Percentiles rank a stretch among this genome's conserved stretches.
Conservation (phyloP, 2,797 vertebrate genomes). For the Lithobates pipiens region DNA sequence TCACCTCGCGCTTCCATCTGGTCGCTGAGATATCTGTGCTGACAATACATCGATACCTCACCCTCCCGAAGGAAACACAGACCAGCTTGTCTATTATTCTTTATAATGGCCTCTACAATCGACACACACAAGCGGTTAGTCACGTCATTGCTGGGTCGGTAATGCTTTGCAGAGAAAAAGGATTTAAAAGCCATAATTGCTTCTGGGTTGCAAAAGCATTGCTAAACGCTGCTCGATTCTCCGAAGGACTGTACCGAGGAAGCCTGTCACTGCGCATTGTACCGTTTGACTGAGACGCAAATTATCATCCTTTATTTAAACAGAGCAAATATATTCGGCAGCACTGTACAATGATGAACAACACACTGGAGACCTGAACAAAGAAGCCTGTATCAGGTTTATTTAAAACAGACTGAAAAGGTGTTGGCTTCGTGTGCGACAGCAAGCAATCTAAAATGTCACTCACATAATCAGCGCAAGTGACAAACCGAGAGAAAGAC, state of each 20-base stretch:
- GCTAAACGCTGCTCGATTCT: conserved; percentile 17
- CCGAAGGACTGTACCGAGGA: conserved; percentile 10
- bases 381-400: neutral
- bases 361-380: conserved; percentile 13
- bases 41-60: conserved; percentile 20
- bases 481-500: neutral
- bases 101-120: conserved; percentile 46
- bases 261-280: conserved; percentile 11
- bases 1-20: conserved; percentile 54
- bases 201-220: conserved; percentile 49
- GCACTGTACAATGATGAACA: conserved; percentile 18
- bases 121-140: conserved; percentile 32
- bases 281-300: conserved; percentile 11
- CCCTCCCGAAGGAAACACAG: conserved; percentile 43
- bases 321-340: conserved; percentile 31
- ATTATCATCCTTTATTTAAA: conserved; percentile 42
- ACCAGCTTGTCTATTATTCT: conserved; percentile 36
- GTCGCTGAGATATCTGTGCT: conserved; percentile 29
- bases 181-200: conserved; percentile 59
- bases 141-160: conserved; percentile 43
- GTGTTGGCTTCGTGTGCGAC: neutral
- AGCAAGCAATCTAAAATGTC: neutral
- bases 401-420: neutral
- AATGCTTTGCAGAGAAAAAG: conserved; percentile 53
- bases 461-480: neutral